phyloP scores from a whole-genome alignment of 2,797 vertebrate genomes.

The Enteromius thamalakanensis region DNA sequence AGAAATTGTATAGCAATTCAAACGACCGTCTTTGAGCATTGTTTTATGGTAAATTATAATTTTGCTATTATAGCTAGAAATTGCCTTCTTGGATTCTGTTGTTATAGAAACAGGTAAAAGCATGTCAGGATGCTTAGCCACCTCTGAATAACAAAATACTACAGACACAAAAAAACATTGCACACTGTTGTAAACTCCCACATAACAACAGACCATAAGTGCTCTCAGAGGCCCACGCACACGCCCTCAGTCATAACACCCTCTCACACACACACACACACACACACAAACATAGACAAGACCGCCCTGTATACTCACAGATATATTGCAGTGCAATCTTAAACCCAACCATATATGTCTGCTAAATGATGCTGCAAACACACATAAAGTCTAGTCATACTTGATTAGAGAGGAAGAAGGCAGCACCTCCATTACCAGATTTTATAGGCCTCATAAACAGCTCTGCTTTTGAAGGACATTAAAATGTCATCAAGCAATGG shows the following conservation, averaged over 20 bases:
- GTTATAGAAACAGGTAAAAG: conserved; percentile 70
- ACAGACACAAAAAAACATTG: conserved; percentile 60
- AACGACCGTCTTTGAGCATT: not conserved
- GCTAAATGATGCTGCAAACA: not conserved
- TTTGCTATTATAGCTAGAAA: conserved; percentile 10
- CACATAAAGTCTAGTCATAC: conserved; percentile 27
- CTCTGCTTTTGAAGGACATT: not conserved
- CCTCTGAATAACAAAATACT: conserved; percentile 65
- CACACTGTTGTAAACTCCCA: conserved; percentile 40
- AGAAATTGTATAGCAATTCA: not conserved
- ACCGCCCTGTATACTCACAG: not conserved
- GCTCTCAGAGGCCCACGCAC: conserved; percentile 46
- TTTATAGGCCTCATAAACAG: not conserved
- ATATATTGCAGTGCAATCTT: not conserved
- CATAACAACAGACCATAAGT: conserved; percentile 46
- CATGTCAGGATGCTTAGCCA: conserved; percentile 68
- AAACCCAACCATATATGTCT: conserved; percentile 9
- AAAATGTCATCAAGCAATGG: conserved; percentile 4
- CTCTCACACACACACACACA: conserved; percentile 30
- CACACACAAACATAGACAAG: conserved; percentile 39
- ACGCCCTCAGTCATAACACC: conserved; percentile 38
- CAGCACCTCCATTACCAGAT: not conserved
- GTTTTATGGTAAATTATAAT: conserved; percentile 7
- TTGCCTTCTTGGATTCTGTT: conserved; percentile 42
- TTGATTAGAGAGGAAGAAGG: not conserved